phyloP scores from a whole-genome alignment of 2,888 invertebrate species.

The Mesorhabditis sp. region DNA sequence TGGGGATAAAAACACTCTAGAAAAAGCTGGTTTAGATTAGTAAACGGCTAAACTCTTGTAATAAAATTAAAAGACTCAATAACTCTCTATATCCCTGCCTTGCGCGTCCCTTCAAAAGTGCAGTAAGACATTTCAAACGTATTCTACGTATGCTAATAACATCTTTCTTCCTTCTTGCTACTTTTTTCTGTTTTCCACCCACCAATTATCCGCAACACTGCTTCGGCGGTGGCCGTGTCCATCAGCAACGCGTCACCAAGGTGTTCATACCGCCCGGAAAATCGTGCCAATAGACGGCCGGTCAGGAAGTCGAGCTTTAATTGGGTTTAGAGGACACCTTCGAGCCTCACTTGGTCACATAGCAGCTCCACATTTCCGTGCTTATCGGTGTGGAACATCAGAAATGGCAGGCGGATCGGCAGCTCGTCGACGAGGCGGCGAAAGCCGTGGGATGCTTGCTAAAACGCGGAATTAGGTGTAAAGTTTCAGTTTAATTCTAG shows the following conservation, averaged over 20 bases:
- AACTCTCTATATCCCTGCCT: too few species aligned
- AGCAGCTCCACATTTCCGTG: background rate
- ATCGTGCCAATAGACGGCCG: background rate
- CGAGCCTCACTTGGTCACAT: background rate
- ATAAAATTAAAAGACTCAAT: too few species aligned
- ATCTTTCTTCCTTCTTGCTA: too few species aligned
- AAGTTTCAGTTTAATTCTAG: too few species aligned
- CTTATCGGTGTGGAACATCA: background rate
- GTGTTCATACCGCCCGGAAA: background rate
- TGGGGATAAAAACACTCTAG: too few species aligned
- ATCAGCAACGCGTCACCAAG: conserved; percentile 1
- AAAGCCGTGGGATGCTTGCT: background rate
- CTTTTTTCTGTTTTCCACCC: background rate
- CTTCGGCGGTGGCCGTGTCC: background rate
- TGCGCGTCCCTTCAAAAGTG: too few species aligned
- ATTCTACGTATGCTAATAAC: too few species aligned
- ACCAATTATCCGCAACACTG: background rate
- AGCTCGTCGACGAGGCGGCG: background rate
- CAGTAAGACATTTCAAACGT: too few species aligned
- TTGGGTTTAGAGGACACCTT: too few species aligned
- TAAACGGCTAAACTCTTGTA: too few species aligned
- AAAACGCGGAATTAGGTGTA: background rate
- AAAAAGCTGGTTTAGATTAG: too few species aligned
- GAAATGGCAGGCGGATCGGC: background rate
- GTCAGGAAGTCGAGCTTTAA: background rate